These are phyloP conservation scores for Xanthia icteritia DNA, from an alignment of 2,888 invertebrate species.

Conservation along the genomic window DNA sequence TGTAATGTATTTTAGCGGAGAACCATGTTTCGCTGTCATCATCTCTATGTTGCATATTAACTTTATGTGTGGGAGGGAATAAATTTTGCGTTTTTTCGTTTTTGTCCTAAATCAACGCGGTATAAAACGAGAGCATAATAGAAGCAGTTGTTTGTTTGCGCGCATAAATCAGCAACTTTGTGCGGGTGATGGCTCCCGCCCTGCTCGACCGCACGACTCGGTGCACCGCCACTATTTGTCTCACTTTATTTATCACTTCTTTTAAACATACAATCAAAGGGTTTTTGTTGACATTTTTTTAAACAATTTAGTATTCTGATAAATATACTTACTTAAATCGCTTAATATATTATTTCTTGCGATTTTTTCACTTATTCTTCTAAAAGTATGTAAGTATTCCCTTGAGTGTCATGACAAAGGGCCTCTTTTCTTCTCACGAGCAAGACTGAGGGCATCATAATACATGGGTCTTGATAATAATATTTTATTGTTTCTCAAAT, in stretches of 20 bases:
- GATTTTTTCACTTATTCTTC: background rate
- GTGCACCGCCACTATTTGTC: conserved; percentile 13
- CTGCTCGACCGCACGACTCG: background rate
- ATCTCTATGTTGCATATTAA: conserved; percentile 9
- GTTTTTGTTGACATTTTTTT: conserved; percentile 1
- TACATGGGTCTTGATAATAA: background rate
- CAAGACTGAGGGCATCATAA: background rate
- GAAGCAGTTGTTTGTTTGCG: conserved; percentile 51
- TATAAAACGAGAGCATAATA: conserved; percentile 46
- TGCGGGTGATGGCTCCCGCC: conserved; percentile 7
- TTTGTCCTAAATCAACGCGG: conserved; percentile 45
- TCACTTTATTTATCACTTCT: conserved; percentile 34
- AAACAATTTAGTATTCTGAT: conserved; percentile 1
- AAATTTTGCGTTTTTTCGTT: conserved; percentile 13
- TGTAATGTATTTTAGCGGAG: background rate
- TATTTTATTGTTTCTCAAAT: background rate
- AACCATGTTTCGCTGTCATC: background rate
- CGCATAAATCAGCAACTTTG: conserved; percentile 51
- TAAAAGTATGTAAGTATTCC: background rate
- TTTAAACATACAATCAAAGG: background rate
- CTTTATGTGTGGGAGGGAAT: conserved; percentile 19
- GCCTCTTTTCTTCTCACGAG: background rate
- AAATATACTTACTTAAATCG: background rate
- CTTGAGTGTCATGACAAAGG: background rate
- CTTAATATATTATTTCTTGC: background rate